Evolutionary conservation across 1,140 invertebrate species (phyloP).

Genomic region (Ceratina australensis): DNA sequence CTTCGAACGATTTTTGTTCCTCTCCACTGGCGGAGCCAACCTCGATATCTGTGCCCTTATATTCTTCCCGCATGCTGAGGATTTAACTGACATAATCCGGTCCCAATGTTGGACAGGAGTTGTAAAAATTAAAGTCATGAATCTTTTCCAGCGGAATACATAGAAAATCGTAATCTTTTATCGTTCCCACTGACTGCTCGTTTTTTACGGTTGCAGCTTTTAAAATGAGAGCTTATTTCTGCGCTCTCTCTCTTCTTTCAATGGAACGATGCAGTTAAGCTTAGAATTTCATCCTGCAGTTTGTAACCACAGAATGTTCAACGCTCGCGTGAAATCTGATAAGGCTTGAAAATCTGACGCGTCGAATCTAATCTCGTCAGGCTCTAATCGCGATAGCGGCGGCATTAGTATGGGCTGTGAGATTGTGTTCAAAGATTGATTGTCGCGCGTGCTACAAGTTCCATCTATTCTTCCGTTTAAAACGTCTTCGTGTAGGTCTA

Average conservation of each 20-base stretch:
- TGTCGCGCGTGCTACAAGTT: slow-evolving; percentile 26
- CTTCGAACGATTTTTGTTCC: slow-evolving; percentile 9
- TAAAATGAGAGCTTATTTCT: not conserved
- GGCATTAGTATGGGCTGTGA: not conserved
- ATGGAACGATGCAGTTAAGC: not conserved
- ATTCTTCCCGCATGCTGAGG: not conserved
- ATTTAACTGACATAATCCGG: no score
- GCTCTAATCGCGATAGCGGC: not conserved
- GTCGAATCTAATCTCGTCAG: not conserved
- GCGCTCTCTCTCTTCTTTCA: not conserved
- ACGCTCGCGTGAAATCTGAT: slow-evolving; percentile 28
- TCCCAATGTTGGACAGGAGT: not conserved
- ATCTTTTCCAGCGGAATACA: not conserved
- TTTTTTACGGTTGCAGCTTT: not conserved
- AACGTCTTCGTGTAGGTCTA: slow-evolving; percentile 48
- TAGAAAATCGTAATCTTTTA: slow-evolving; percentile 2
- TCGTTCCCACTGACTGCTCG: not conserved
- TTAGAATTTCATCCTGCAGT: not conserved
- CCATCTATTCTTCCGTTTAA: slow-evolving; percentile 39
- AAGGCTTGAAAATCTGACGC: not conserved
- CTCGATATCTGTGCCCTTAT: not conserved
- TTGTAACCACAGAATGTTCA: not conserved
- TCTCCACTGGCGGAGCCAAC: not conserved
- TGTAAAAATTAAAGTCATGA: not conserved
- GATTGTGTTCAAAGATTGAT: slow-evolving; percentile 37